phyloP scores from a whole-genome alignment of 2,888 invertebrate genomes.

The Caenorhabditis uteleia region DNA sequence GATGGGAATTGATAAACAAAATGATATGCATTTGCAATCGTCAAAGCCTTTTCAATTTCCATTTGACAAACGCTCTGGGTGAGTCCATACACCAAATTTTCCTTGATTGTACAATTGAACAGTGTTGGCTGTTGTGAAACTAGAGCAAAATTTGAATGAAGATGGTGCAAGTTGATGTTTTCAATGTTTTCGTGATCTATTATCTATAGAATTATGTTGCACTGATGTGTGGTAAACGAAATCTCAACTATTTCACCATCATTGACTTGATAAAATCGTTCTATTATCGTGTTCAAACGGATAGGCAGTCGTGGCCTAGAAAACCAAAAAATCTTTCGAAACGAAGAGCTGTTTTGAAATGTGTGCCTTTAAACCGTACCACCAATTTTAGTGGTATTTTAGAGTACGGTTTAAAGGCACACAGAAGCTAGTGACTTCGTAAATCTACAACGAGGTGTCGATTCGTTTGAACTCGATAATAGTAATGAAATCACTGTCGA shows the following conservation, averaged over 20 bases:
- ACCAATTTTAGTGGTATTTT: too few relatives aligned
- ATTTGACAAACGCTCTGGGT: conserved; percentile 10
- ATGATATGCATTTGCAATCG: conserved; percentile 71
- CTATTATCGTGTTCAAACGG: too few relatives aligned
- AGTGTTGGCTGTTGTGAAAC: conserved; percentile 71
- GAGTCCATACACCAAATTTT: conserved; percentile 31
- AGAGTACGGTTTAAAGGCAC: too few relatives aligned
- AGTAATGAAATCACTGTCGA: conserved; percentile 72
- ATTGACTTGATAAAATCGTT: conserved; percentile 83
- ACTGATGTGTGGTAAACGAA: too few relatives aligned
- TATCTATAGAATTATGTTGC: conserved; percentile 45
- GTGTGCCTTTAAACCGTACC: too few relatives aligned
- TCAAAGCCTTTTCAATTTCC: conserved; percentile 57
- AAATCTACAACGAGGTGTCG: too few relatives aligned
- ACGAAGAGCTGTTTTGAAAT: too few relatives aligned
- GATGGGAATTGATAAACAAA: conserved; percentile 70
- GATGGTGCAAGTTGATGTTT: conserved; percentile 53
- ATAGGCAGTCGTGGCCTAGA: too few relatives aligned
- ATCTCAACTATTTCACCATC: conserved; percentile 75
- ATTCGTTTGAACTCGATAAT: too few relatives aligned
- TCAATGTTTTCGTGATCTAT: conserved; percentile 69
- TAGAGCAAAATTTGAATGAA: conserved; percentile 70
- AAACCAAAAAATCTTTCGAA: too few relatives aligned
- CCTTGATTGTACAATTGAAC: conserved; percentile 69
- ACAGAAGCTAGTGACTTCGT: too few relatives aligned